These are phyloP conservation scores for Psammodynastes pulverulentus DNA, from an alignment of 2,113 vertebrate species.

Conservation along the genomic window DNA sequence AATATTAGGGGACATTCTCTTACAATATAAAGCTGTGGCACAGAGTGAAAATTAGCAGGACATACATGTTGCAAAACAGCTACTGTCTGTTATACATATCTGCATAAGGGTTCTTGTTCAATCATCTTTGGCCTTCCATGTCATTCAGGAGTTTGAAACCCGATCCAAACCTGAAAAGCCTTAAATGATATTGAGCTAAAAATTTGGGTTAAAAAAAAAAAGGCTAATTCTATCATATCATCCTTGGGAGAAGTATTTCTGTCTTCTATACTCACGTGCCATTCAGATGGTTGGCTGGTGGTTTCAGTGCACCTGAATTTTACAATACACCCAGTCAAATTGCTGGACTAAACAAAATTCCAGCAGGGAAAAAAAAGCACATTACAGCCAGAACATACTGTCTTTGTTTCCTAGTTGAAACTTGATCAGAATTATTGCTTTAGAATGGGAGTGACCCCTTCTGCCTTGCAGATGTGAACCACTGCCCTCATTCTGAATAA, in stretches of 20 bases:
- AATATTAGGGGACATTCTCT: constrained; percentile 76
- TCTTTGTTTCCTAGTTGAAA: constrained; percentile 18
- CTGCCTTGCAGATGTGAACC: constrained; percentile 54
- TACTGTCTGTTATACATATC: neutral
- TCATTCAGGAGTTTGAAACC: neutral
- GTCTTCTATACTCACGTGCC: neutral
- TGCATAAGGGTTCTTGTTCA: too few relatives aligned
- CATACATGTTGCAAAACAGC: constrained; percentile 5
- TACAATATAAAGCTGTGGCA: constrained; percentile 72
- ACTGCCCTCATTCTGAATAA: constrained; percentile 59
- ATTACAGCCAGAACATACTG: constrained; percentile 16
- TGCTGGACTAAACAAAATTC: neutral
- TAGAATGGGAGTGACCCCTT: constrained; percentile 13
- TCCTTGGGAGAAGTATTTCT: neutral
- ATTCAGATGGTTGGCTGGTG: neutral
- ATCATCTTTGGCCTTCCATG: neutral
- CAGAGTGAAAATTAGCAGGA: constrained; percentile 70
- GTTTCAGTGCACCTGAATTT: neutral
- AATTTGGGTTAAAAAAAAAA: neutral
- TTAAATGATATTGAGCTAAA: neutral
- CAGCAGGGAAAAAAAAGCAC: neutral
- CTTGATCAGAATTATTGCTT: constrained; percentile 30
- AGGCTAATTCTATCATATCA: neutral
- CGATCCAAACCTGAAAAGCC: neutral
- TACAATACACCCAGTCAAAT: neutral